These are phyloP conservation scores for Mythimna vitellina DNA, from an alignment of 2,888 invertebrate genomes.

Conservation along the genomic window DNA sequence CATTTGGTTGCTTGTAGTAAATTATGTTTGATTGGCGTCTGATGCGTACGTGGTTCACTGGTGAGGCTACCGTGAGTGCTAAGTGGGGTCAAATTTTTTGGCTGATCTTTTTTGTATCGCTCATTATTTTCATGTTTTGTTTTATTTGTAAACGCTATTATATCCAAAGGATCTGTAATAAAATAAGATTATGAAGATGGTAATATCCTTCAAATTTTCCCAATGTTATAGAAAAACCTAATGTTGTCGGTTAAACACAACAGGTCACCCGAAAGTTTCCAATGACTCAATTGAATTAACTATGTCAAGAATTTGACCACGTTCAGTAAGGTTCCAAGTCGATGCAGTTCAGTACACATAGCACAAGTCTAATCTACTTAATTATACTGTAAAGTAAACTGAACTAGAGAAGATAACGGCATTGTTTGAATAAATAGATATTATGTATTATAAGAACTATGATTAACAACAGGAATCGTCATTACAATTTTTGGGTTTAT, in stretches of 20 bases:
- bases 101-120: not conserved
- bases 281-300: constrained; percentile 15
- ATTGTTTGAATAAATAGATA: not conserved
- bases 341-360: constrained; percentile 30
- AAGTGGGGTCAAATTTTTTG: constrained; percentile 39
- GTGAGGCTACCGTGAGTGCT: constrained; percentile 47
- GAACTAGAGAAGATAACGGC: not conserved
- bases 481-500: too few species aligned
- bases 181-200: not conserved
- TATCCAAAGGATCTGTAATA: not conserved
- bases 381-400: not conserved
- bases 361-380: not conserved
- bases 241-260: constrained; percentile 10
- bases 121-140: constrained; percentile 34
- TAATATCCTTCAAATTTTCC: constrained; percentile 4
- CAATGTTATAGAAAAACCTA: constrained; percentile 2
- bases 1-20: constrained; percentile 65
- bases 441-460: too few species aligned
- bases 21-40: constrained; percentile 65
- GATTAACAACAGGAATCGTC: too few species aligned
- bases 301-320: constrained; percentile 7
- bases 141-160: constrained; percentile 24
- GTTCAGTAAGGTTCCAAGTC: constrained; percentile 6
- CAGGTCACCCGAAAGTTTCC: not conserved
- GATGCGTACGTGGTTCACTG: constrained; percentile 51